These are phyloP conservation scores for Palythoa grandiflora DNA, from an alignment of 92 coral and sea anemone genomes.

Conservation along the genomic window DNA sequence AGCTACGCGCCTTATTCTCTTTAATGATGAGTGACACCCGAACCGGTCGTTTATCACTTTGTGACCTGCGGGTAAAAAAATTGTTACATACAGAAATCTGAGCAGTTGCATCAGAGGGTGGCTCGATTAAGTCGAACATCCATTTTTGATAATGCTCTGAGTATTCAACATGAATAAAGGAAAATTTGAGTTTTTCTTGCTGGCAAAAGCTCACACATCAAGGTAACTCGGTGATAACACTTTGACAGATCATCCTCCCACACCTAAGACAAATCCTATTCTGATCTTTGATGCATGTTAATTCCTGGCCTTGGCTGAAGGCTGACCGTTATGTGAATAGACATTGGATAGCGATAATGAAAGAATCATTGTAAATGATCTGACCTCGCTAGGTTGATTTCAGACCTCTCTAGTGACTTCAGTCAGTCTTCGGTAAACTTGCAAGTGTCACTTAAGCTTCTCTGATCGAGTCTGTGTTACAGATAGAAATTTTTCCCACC, in stretches of 20 bases:
- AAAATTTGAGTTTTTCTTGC: neutral
- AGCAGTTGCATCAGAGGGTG: neutral
- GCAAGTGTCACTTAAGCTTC: neutral
- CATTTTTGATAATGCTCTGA: neutral
- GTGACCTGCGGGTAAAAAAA: neutral
- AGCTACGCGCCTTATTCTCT: neutral
- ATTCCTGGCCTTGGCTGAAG: neutral
- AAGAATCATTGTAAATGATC: neutral
- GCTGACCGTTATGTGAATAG: constrained; percentile 11
- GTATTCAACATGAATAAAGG: neutral
- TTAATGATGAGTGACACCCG: neutral
- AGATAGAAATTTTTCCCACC: neutral
- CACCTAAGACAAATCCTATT: neutral
- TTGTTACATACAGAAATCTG: neutral
- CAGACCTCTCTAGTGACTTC: neutral
- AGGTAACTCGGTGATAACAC: neutral
- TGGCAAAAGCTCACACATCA: neutral
- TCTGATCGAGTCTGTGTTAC: neutral
- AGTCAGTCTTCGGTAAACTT: neutral
- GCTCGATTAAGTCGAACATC: neutral
- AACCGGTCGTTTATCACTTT: neutral
- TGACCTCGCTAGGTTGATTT: neutral
- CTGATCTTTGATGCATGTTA: neutral
- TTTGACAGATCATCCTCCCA: neutral
- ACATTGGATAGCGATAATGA: constrained; percentile 7